Evolutionary conservation across 1,140 invertebrate genomes (phyloP).

Genomic region (Heliconius hewitsoni): DNA sequence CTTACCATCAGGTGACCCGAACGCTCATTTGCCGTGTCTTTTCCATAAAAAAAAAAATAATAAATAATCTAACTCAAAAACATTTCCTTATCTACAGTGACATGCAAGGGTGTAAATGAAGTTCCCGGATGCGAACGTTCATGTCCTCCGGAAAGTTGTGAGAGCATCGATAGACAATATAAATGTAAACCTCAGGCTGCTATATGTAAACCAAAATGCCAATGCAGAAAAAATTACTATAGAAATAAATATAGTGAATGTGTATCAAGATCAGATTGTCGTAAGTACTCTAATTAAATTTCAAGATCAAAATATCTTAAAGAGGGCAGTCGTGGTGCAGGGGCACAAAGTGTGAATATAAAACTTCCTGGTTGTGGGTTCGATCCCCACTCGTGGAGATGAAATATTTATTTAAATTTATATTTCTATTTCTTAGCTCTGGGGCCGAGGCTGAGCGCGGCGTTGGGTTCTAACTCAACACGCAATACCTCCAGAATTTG

Average conservation of each 20-base stretch:
- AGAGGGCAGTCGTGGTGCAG: no score
- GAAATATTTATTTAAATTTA: no score
- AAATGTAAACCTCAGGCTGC: neutral
- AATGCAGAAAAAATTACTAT: neutral
- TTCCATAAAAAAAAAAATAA: no score
- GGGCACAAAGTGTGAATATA: no score
- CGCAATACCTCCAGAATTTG: no score
- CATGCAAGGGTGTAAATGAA: neutral
- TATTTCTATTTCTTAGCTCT: no score
- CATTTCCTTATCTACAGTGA: neutral
- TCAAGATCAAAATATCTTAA: neutral
- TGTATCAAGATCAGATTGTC: constrained; percentile 1
- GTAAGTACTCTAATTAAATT: neutral
- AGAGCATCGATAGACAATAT: neutral
- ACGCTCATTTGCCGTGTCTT: no score
- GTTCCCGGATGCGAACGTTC: neutral
- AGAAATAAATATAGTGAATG: constrained; percentile 10
- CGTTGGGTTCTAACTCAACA: no score
- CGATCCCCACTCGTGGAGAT: no score
- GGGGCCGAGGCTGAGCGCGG: no score
- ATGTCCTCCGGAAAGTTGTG: neutral
- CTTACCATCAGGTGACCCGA: no score
- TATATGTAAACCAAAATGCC: neutral
- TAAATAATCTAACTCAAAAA: neutral
- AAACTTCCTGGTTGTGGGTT: no score